These are phyloP conservation scores for Lysandra coridon DNA, from an alignment of 2,888 invertebrate genomes.

Conservation along the genomic window DNA sequence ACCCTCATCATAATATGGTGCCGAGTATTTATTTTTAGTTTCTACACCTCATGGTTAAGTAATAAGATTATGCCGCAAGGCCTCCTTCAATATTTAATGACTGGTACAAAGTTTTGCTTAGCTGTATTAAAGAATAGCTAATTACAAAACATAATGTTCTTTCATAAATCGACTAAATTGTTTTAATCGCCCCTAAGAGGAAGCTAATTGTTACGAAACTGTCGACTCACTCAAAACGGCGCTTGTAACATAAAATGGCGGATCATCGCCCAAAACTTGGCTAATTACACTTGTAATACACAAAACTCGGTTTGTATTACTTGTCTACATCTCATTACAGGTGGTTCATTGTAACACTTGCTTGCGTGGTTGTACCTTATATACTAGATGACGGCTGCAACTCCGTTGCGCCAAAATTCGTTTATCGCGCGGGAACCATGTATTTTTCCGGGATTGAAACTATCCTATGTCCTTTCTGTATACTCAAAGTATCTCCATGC, in stretches of 20 bases:
- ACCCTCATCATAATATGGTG: neutral
- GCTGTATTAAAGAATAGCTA: constrained; percentile 15
- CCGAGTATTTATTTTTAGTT: neutral
- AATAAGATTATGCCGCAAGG: neutral
- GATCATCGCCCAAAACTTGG: constrained; percentile 13
- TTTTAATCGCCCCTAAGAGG: constrained; percentile 23
- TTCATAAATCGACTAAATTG: constrained; percentile 13
- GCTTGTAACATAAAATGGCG: constrained; percentile 23
- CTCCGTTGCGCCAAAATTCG: too few species aligned
- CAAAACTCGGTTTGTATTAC: neutral
- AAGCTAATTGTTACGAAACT: constrained; percentile 26
- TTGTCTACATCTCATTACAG: constrained; percentile 4
- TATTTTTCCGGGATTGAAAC: too few species aligned
- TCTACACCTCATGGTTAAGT: neutral
- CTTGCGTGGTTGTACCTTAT: neutral
- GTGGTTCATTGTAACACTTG: neutral
- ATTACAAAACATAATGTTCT: constrained; percentile 13
- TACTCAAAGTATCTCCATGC: too few species aligned
- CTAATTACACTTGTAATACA: constrained; percentile 15
- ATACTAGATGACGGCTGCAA: neutral
- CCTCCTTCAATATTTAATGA: constrained; percentile 1
- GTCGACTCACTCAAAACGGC: constrained; percentile 15
- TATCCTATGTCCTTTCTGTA: too few species aligned
- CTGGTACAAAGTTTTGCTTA: neutral
- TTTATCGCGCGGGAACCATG: too few species aligned